phyloP scores from a whole-genome alignment of 2,113 vertebrate species.

The Lutjanus erythropterus region DNA sequence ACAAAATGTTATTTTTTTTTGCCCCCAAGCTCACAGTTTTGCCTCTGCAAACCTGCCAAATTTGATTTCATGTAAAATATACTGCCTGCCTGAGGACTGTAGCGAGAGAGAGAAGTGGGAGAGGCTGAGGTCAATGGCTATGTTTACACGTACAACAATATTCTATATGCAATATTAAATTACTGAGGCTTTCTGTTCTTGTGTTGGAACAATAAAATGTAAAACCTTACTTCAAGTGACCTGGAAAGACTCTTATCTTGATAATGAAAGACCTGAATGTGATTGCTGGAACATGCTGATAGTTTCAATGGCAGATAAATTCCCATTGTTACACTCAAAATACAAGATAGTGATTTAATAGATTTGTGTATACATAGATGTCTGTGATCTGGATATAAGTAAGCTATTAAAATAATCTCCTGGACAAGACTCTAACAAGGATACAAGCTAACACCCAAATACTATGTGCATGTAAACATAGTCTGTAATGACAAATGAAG shows the following conservation, averaged over 20 bases:
- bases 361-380: not conserved
- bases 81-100: conserved; percentile 25
- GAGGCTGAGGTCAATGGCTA: conserved; percentile 21
- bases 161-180: no score
- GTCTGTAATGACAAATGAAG: conserved; percentile 33
- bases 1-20: conserved; percentile 5
- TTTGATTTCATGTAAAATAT: conserved; percentile 56
- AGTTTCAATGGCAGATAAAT: not conserved
- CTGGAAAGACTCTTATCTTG: conserved; percentile 23
- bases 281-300: conserved; percentile 33
- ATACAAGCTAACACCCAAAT: conserved; percentile 13
- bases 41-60: conserved; percentile 17
- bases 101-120: conserved; percentile 7
- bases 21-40: not conserved
- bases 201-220: conserved; percentile 6
- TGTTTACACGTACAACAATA: conserved; percentile 59
- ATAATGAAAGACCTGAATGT: conserved; percentile 32
- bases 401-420: not conserved
- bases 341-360: not conserved
- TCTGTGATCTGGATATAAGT: conserved; percentile 11
- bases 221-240: conserved; percentile 13
- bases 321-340: not conserved
- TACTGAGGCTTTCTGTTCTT: not conserved
- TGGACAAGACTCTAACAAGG: not conserved
- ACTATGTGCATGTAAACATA: conserved; percentile 57